Conservation (phyloP, 2,113 vertebrate species). For the Coregonus clupeaformis region DNA sequence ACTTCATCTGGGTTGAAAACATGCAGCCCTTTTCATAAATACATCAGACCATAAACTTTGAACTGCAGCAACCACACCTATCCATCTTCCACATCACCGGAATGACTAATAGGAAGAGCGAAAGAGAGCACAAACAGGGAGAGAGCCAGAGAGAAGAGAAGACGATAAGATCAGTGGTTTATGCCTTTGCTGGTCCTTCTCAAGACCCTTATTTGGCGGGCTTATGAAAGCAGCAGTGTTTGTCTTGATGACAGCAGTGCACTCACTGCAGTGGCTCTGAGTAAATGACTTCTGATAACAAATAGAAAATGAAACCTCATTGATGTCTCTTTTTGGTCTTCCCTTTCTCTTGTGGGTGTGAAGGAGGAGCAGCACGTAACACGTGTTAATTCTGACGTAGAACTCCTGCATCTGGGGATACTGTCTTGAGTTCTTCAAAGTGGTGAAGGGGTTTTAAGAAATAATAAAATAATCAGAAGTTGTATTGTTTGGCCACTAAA, state of each 20-base stretch:
- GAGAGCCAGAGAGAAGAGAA: background rate
- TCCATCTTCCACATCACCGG: background rate
- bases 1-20: background rate
- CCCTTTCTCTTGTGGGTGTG: constrained; percentile 52
- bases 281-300: no score
- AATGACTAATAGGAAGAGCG: background rate
- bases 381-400: constrained; percentile 99
- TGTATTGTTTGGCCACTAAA: background rate
- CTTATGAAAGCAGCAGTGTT: constrained; percentile 72
- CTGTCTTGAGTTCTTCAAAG: constrained; percentile 96
- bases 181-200: constrained; percentile 30
- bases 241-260: constrained; percentile 21
- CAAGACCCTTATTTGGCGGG: constrained; percentile 24
- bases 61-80: background rate
- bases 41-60: background rate
- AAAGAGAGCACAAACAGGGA: background rate
- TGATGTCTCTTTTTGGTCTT: constrained; percentile 30
- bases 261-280: background rate
- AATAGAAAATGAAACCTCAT: constrained; percentile 22
- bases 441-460: constrained; percentile 71
- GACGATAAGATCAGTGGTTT: constrained; percentile 14
- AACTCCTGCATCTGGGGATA: constrained; percentile 95
- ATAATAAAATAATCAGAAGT: background rate
- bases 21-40: background rate
- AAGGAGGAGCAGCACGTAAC: constrained; percentile 99